Base-by-base conservation (phyloP, 1,140 invertebrate species). In the Macrosteles quadrilineatus region DNA sequence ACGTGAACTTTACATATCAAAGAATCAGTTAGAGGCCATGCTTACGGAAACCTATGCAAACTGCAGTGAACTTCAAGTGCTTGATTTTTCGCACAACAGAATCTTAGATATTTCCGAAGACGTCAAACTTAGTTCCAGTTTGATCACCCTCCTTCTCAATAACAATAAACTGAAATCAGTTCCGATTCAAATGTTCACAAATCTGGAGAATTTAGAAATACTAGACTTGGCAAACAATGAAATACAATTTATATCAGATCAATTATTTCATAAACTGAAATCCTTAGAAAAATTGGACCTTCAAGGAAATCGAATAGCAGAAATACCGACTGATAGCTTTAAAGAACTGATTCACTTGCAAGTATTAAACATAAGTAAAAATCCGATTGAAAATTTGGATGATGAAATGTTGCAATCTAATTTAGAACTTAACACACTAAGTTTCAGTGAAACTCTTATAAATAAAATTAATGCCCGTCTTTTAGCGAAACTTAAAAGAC, bases 201-300 rank as follows among this genome's bases (percentile, higher is more conserved):
- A 89, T 73, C 80, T 94, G 21, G 81, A 77, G 0, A 80, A 88
- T 74, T 82, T 93, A 66, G 80, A 84, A 68, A 79, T 78, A 27
- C 80, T 92, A 64, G 87, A 91, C 80, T 77, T 93, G 64, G 87
- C 87, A 66, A 81, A 85, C 73, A 92, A 92, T 79, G 80, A 47
- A 50, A 55, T 74, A 19, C 19, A 55, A 2, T 81, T 83, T 74
- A 75, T 92, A 70, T 82, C 86, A 19, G 45, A 69, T 32, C 2
- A 63, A n/a, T 12, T 72, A 31, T 73, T 95, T 76, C 82, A 85
- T 70, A 86, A 87, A 53, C 81, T 90, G 40, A 78, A 79, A 53
- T 79, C 83, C 32, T 80, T 93, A 62, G 79, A 86, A 74, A 81
- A 84, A 63, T 83, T 93, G 68, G 87, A 91, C 78, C 77, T 92